Evolutionary conservation across 2,888 invertebrate genomes (phyloP).

Genomic region (Melanchra persicariae): DNA sequence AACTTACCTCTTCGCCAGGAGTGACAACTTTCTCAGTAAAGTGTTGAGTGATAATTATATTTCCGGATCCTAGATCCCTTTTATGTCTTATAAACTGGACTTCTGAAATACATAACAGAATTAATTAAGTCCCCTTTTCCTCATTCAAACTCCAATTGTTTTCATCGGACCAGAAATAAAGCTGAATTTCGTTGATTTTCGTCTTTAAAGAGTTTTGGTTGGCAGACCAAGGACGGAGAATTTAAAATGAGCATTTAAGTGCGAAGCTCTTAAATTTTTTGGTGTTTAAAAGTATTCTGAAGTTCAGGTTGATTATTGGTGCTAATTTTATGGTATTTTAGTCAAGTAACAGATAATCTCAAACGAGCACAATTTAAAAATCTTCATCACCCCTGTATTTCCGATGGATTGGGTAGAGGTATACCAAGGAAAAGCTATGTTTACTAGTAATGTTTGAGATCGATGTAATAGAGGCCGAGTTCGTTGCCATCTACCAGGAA

Average conservation of each 20-base stretch:
- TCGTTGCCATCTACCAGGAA: too few species aligned
- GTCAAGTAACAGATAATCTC: too few species aligned
- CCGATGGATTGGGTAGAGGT: too few species aligned
- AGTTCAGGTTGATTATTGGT: background rate
- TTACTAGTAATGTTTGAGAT: too few species aligned
- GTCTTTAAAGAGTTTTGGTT: slow-evolving; percentile 9
- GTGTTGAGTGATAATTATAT: slow-evolving; percentile 84
- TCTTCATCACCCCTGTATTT: too few species aligned
- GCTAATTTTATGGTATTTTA: background rate
- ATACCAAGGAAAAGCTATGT: too few species aligned
- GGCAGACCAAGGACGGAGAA: background rate
- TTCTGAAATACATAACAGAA: slow-evolving; percentile 64
- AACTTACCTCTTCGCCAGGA: slow-evolving; percentile 89
- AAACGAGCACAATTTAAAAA: too few species aligned
- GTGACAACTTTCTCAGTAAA: slow-evolving; percentile 88
- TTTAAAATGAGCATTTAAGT: background rate
- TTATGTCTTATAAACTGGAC: slow-evolving; percentile 72
- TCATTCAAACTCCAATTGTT: slow-evolving; percentile 38
- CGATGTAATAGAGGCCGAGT: too few species aligned
- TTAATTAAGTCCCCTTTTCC: slow-evolving; percentile 21
- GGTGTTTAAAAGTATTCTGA: background rate
- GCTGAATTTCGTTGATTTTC: slow-evolving; percentile 29
- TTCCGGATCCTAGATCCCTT: slow-evolving; percentile 78
- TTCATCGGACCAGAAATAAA: slow-evolving; percentile 14
- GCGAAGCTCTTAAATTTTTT: background rate